phyloP scores from a whole-genome alignment of 2,113 vertebrate species.

The Malurus melanocephalus region DNA sequence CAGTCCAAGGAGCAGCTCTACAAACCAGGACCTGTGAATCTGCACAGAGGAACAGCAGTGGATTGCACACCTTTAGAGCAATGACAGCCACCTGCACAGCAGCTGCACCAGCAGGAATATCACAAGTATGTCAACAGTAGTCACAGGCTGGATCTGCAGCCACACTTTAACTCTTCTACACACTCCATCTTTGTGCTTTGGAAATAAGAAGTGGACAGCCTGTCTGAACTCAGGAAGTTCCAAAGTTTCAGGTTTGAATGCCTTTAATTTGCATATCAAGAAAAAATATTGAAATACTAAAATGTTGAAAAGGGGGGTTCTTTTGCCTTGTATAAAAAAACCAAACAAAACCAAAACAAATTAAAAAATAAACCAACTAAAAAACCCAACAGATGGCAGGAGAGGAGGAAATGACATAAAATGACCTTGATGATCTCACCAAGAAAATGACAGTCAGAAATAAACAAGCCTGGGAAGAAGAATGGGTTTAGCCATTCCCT shows the following conservation, averaged over 20 bases:
- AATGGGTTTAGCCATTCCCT: neutral
- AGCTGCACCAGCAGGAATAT: neutral
- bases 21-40: neutral
- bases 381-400: neutral
- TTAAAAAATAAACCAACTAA: neutral
- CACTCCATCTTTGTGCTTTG: neutral
- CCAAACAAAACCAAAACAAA: neutral
- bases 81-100: neutral
- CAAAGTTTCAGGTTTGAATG: neutral
- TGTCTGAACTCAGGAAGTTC: neutral
- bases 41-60: fast-evolving
- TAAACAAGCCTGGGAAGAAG: neutral
- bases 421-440: neutral
- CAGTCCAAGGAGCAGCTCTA: neutral
- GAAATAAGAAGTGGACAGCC: neutral
- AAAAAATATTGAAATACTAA: neutral
- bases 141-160: neutral
- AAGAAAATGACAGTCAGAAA: neutral
- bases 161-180: neutral
- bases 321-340: neutral
- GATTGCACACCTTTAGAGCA: neutral
- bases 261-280: neutral
- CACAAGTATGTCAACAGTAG: neutral
- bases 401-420: neutral
- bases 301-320: neutral